Evolutionary conservation across 2,888 invertebrate genomes (phyloP), one percentile per base, ranked within the genome.

Genomic region (Alsophila aescularia): DNA sequence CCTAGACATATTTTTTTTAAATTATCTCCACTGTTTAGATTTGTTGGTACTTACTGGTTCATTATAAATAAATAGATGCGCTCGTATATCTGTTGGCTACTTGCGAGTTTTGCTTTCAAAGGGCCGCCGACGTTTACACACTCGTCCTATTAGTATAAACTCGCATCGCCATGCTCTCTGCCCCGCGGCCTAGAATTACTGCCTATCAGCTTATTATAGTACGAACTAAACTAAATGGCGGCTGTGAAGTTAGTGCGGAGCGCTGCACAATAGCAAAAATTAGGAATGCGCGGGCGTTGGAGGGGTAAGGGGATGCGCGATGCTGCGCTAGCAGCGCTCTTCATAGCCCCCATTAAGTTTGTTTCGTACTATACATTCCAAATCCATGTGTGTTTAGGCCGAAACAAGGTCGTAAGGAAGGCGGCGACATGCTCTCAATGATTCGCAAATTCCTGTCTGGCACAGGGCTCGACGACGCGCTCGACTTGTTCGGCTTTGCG

Each of bases 391-490:
- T 87, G 76, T 88, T 81, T 72, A 90, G 89, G 83, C 76, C 73
- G 70, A 80, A 81, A 62, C 24, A 24, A 24, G 5, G 24, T 24
- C 75, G 66, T 70, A 82, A 79, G 66, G 70, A 77, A 77, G 81
- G 67, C 69, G 75, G 67, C 62, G 69, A 71, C 74, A 72, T 79
- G 69, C 69, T 87, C 66, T 78, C 79, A 69, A 74, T 86, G 81
- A 71, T 90, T 64, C 88, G 87, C 72, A 86, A 85, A 80, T 83
- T 87, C 78, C 73, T 90, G 69, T 87, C 88, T n/a, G 86, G 87
- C 44, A 69, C 78, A 60, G 87, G 86, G 65, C 77, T 88, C 49
- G 82, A 83, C 62, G 87, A 82, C 73, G 83, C 81, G 52, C 72
- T 87, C 62, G 70, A 70, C 64, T 74, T 87, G 68, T 82, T 88